Evolutionary conservation across 2,113 vertebrate species (phyloP).

Genomic region (Hypocryptadius cinnamomeus): DNA sequence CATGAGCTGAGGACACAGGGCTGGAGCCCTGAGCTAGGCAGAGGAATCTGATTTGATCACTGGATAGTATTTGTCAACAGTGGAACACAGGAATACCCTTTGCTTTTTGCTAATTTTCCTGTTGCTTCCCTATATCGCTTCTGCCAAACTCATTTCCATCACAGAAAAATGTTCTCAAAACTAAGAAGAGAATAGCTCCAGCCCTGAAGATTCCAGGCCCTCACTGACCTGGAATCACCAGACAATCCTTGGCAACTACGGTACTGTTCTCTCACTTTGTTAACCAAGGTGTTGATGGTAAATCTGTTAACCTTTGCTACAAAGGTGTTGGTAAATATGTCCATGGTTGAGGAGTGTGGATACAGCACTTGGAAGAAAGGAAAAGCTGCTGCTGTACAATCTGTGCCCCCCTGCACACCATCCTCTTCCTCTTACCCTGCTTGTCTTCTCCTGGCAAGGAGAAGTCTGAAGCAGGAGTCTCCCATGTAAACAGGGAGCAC

Average conservation of each 20-base stretch:
- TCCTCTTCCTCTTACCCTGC: background rate
- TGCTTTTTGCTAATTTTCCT: background rate
- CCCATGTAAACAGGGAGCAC: background rate
- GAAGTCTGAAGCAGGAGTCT: background rate
- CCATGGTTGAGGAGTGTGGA: rapidly evolving
- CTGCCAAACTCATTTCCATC: background rate
- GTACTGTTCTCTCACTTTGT: background rate
- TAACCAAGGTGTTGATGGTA: background rate
- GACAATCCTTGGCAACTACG: background rate
- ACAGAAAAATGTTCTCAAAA: background rate
- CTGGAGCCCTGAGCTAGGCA: background rate
- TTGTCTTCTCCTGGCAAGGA: background rate
- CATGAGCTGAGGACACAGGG: background rate
- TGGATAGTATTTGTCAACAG: background rate
- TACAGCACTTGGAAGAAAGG: background rate
- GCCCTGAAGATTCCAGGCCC: background rate
- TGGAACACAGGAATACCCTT: background rate
- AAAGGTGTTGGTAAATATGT: background rate
- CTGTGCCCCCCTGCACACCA: background rate
- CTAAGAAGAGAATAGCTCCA: background rate
- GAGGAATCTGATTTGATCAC: background rate
- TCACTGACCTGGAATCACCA: background rate
- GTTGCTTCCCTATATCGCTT: background rate
- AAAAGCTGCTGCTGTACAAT: background rate
- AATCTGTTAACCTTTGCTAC: background rate